Conservation (phyloP, 2,888 invertebrate genomes). For the Mesorhabditis belari region DNA sequence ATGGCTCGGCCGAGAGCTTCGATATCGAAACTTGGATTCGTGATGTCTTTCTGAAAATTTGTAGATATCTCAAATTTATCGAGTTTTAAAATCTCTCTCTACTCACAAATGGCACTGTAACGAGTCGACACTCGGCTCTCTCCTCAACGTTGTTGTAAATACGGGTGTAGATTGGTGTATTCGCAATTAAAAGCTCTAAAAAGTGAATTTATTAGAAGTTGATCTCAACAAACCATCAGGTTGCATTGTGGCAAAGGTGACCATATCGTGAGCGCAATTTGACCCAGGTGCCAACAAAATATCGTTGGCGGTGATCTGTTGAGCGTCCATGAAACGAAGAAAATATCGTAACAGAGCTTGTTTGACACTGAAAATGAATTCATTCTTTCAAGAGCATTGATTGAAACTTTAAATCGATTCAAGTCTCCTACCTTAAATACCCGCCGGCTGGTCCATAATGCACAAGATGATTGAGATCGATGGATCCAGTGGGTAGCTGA, state of each 20-base stretch:
- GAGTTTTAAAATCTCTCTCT: no score
- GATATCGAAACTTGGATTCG: constrained; percentile 17
- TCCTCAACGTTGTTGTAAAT: constrained; percentile 41
- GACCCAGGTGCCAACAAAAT: constrained; percentile 32
- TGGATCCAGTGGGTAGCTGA: no score
- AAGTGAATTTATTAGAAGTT: constrained; percentile 1
- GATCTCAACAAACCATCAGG: constrained; percentile 19
- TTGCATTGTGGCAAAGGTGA: constrained; percentile 29
- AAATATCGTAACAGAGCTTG: constrained; percentile 21
- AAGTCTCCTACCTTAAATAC: not conserved
- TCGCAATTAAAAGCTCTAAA: constrained; percentile 46
- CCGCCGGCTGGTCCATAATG: constrained; percentile 3
- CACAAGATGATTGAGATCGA: not conserved
- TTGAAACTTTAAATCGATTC: not conserved
- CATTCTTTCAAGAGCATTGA: no score
- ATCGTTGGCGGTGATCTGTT: constrained; percentile 10
- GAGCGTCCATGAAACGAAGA: constrained; percentile 19
- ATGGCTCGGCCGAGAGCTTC: constrained; percentile 13
- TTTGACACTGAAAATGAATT: constrained; percentile 21
- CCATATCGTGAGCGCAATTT: constrained; percentile 35
- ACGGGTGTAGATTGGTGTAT: constrained; percentile 44
- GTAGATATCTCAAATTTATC: not conserved
- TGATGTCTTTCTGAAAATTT: constrained; percentile 15
- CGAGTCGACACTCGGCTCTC: constrained; percentile 31
- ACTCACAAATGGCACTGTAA: constrained; percentile 17